Conservation (phyloP, 2,113 vertebrate genomes). For the Arenaria interpres region DNA sequence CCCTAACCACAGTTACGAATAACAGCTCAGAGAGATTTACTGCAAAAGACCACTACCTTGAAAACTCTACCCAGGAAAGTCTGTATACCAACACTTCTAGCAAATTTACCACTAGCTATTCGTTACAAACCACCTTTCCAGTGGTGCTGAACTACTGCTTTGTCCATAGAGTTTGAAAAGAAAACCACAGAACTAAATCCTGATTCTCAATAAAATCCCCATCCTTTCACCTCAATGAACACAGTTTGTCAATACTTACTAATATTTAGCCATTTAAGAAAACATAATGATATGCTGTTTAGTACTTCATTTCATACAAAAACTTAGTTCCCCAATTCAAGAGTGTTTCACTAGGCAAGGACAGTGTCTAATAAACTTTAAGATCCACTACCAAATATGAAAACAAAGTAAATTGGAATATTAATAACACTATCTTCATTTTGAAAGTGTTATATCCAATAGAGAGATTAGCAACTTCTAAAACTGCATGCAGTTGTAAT, state of each 20-base stretch:
- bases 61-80: not conserved
- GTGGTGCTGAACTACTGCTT: not conserved
- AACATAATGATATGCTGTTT: not conserved
- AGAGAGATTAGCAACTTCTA: slow-evolving; percentile 20
- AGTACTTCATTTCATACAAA: not conserved
- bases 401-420: slow-evolving; percentile 27
- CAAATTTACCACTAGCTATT: not conserved
- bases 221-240: not conserved
- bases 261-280: not conserved
- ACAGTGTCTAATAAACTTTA: slow-evolving; percentile 2
- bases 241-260: not conserved
- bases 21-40: not conserved
- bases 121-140: not conserved
- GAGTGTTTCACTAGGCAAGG: not conserved
- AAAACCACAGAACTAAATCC: not conserved
- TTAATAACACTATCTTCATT: not conserved
- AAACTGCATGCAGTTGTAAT: not conserved
- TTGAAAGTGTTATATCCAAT: not conserved
- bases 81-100: not conserved
- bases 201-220: not conserved
- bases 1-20: not conserved
- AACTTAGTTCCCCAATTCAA: not conserved
- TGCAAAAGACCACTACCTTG: not conserved
- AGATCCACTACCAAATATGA: not conserved
- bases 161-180: not conserved